These are phyloP conservation scores for Euproctis similis DNA, from an alignment of 2,888 invertebrate genomes.

Conservation along the genomic window DNA sequence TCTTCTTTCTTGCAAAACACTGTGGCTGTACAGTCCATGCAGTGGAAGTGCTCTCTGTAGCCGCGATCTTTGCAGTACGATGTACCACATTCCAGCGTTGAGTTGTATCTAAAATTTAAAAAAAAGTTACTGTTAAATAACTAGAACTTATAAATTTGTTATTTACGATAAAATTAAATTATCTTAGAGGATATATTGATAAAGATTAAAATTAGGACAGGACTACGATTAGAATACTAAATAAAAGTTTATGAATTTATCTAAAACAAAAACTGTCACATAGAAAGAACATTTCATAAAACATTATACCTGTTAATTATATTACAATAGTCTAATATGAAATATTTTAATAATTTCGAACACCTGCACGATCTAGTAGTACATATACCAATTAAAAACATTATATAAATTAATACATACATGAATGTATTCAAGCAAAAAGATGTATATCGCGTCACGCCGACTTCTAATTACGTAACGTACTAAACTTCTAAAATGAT, in stretches of 20 bases:
- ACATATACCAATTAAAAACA: slow-evolving; percentile 15
- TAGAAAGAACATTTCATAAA: too few relatives aligned
- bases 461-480: slow-evolving; percentile 21
- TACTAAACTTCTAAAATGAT: slow-evolving; percentile 12
- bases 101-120: slow-evolving; percentile 79
- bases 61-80: slow-evolving; percentile 91
- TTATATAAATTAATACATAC: slow-evolving; percentile 19
- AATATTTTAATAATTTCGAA: too few relatives aligned
- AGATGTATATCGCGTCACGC: slow-evolving; percentile 15
- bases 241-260: too few relatives aligned
- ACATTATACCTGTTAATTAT: too few relatives aligned
- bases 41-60: slow-evolving; percentile 96
- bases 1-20: slow-evolving; percentile 99
- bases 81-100: slow-evolving; percentile 88
- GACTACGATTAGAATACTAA: too few relatives aligned
- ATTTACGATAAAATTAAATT: too few relatives aligned
- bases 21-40: slow-evolving; percentile 81
- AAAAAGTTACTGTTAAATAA: too few relatives aligned
- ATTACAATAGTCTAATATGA: too few relatives aligned
- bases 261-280: too few relatives aligned
- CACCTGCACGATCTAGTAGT: not conserved
- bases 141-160: too few relatives aligned
- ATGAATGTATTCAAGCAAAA: slow-evolving; percentile 18
- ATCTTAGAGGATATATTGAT: too few relatives aligned
- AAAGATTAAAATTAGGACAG: too few relatives aligned